Evolutionary conservation across 2,888 invertebrate genomes (phyloP).

Genomic region (Euphydryas editha): DNA sequence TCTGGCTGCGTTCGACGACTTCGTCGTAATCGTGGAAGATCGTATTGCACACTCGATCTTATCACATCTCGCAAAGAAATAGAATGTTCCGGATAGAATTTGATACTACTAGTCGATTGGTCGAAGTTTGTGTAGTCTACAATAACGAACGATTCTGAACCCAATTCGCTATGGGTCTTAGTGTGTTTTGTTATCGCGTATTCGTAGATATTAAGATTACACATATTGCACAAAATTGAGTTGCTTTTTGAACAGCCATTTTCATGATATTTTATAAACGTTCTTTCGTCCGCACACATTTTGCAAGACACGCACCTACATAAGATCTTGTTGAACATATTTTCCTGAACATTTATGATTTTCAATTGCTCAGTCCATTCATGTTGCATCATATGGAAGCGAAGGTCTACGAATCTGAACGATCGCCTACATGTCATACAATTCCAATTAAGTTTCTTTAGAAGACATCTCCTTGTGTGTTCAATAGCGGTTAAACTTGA

Average conservation of each 20-base stretch:
- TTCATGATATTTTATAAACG: slow-evolving; percentile 47
- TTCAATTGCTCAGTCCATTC: slow-evolving; percentile 46
- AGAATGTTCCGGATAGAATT: slow-evolving; percentile 58
- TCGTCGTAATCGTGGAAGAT: slow-evolving; percentile 57
- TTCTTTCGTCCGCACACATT: slow-evolving; percentile 50
- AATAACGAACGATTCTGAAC: slow-evolving; percentile 23
- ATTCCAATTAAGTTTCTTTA: slow-evolving; percentile 32
- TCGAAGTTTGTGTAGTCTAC: slow-evolving; percentile 21
- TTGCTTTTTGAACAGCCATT: slow-evolving; percentile 36
- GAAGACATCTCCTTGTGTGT: slow-evolving; percentile 36
- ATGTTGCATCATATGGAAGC: slow-evolving; percentile 54
- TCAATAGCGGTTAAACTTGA: slow-evolving; percentile 27
- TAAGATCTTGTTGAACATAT: slow-evolving; percentile 46
- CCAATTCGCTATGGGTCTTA: slow-evolving; percentile 36
- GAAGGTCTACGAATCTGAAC: slow-evolving; percentile 45
- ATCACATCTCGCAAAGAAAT: slow-evolving; percentile 51
- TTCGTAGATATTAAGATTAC: slow-evolving; percentile 44
- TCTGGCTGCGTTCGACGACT: slow-evolving; percentile 60
- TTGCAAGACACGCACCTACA: slow-evolving; percentile 54
- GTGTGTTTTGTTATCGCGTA: slow-evolving; percentile 39
- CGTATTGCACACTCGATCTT: too few relatives aligned
- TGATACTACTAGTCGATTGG: neutral
- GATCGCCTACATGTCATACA: slow-evolving; percentile 49
- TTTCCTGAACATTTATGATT: slow-evolving; percentile 45
- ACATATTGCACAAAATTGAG: slow-evolving; percentile 44